Conservation (phyloP, 2,888 invertebrate species). For the Julus scandinavius region DNA sequence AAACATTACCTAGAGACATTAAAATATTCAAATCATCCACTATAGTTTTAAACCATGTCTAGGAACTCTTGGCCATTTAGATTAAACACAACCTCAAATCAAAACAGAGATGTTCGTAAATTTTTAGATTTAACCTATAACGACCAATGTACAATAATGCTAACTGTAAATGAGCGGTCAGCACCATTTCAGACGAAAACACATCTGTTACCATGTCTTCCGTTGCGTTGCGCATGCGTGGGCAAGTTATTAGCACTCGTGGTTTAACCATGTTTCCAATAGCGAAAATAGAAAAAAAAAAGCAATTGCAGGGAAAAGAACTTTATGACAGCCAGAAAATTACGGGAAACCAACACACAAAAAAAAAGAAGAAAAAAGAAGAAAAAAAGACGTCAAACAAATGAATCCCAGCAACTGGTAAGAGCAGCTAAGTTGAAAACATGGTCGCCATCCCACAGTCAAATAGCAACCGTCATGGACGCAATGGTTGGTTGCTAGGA, state of each 20-base stretch:
- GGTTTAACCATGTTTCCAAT: neutral
- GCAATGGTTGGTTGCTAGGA: neutral
- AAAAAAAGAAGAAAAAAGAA: too few species aligned
- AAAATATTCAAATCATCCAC: too few species aligned
- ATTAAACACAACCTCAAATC: too few species aligned
- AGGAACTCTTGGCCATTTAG: too few species aligned
- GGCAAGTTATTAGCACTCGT: neutral
- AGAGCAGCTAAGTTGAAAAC: neutral
- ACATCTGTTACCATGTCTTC: too few species aligned
- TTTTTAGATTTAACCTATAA: too few species aligned
- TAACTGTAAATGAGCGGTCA: too few species aligned
- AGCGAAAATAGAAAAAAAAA: neutral
- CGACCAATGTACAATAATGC: too few species aligned
- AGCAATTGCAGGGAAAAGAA: neutral
- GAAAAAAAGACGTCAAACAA: neutral
- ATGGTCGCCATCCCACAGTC: neutral
- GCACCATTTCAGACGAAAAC: too few species aligned
- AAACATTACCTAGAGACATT: too few species aligned
- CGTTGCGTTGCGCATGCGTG: neutral
- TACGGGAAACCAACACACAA: neutral
- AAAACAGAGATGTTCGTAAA: too few species aligned
- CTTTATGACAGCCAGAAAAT: conserved; percentile 10
- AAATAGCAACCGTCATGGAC: neutral
- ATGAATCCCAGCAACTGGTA: neutral
- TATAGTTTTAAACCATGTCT: too few species aligned